These are phyloP conservation scores for Romanogobio albipinnatus DNA, from an alignment of 2,113 vertebrate genomes.

Conservation along the genomic window DNA sequence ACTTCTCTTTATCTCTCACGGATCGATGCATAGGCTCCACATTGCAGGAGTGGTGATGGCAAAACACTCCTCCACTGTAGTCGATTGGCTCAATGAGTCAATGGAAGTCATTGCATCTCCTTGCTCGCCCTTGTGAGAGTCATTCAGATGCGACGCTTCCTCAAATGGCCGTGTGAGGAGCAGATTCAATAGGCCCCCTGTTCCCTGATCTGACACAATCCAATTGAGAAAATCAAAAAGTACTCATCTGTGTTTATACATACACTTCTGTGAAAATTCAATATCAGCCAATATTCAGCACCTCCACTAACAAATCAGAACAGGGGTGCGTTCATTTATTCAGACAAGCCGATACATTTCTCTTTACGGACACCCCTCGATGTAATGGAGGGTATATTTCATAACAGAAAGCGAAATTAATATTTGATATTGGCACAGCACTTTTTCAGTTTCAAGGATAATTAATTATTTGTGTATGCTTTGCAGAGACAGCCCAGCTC, in stretches of 20 bases:
- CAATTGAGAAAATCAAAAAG: conserved; percentile 29
- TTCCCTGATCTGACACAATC: conserved; percentile 25
- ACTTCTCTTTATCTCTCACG: conserved; percentile 37
- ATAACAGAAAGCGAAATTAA: conserved; percentile 55
- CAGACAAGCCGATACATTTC: not conserved
- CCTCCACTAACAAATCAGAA: conserved; percentile 34
- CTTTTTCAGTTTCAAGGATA: conserved; percentile 60
- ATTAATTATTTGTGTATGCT: conserved; percentile 70
- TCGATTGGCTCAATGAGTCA: conserved; percentile 51
- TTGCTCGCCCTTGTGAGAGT: conserved; percentile 29
- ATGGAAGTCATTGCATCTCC: conserved; percentile 31
- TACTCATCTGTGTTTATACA: conserved; percentile 39
- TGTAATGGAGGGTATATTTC: conserved; percentile 56
- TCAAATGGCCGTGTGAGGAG: conserved; percentile 33
- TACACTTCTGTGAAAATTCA: conserved; percentile 19
- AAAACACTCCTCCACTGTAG: conserved; percentile 37
- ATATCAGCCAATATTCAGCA: conserved; percentile 35
- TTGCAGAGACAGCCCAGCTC: conserved; percentile 63
- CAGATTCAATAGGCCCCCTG: conserved; percentile 36
- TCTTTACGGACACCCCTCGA: conserved; percentile 16
- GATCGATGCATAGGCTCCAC: conserved; percentile 25
- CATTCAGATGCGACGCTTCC: conserved; percentile 23
- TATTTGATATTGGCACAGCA: conserved; percentile 63
- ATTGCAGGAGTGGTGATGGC: conserved; percentile 39
- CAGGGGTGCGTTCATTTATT: conserved; percentile 34